Evolutionary conservation across 1,140 invertebrate species (phyloP).

Genomic region (Aphis gossypii): DNA sequence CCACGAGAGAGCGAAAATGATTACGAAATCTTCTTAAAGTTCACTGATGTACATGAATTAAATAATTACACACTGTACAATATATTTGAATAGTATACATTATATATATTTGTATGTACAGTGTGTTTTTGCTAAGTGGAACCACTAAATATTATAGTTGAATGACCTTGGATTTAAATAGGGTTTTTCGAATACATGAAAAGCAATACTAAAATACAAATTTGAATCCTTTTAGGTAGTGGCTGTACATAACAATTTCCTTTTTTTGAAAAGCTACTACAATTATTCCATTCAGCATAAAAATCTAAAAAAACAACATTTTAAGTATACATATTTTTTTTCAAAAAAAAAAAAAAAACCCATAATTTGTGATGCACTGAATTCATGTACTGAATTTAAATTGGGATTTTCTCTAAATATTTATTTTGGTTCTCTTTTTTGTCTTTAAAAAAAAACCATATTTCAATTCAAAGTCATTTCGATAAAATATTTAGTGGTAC

Average conservation of each 20-base stretch:
- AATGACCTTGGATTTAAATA: too few relatives aligned
- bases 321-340: background rate
- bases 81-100: background rate
- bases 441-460: background rate
- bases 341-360: too few relatives aligned
- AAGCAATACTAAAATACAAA: too few relatives aligned
- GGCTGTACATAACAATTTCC: too few relatives aligned
- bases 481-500: too few relatives aligned
- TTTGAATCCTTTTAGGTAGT: too few relatives aligned
- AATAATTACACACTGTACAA: background rate
- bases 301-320: background rate
- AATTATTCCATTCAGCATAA: background rate
- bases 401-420: background rate
- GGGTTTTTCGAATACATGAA: too few relatives aligned
- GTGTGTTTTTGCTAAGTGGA: background rate
- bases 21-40: background rate
- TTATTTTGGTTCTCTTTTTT: background rate
- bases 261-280: too few relatives aligned
- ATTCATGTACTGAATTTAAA: background rate
- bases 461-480: background rate
- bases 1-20: background rate
- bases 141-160: too few relatives aligned
- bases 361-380: background rate
- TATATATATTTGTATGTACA: background rate
- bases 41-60: background rate